Conservation (phyloP, 2,888 invertebrate species). For the Gisinianus flammeolus region DNA sequence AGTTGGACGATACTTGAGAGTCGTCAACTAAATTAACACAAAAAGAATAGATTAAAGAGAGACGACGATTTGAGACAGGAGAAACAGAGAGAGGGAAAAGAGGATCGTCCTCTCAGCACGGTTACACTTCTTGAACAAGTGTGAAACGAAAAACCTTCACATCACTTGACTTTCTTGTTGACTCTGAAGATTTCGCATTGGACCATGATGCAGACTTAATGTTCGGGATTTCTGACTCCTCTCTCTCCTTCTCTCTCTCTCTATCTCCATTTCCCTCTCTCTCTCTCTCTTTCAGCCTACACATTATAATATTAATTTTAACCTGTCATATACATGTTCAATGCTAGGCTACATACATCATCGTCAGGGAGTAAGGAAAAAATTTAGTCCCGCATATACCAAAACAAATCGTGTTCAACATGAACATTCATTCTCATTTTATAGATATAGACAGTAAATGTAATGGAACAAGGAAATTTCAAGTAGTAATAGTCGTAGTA, state of each 20-base stretch:
- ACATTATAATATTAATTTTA: neutral
- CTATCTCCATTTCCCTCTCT: neutral
- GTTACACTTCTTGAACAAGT: constrained; percentile 35
- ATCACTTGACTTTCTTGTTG: constrained; percentile 36
- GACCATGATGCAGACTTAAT: constrained; percentile 26
- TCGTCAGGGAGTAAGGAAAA: neutral
- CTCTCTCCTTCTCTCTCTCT: neutral
- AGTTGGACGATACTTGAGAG: too few species aligned
- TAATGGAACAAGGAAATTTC: too few species aligned
- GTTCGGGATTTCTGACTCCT: constrained; percentile 11
- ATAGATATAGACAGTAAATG: too few species aligned
- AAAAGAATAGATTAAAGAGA: neutral
- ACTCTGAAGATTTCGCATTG: constrained; percentile 38
- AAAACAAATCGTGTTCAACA: neutral
- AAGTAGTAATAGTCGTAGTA: too few species aligned
- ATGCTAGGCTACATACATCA: neutral
- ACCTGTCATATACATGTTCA: neutral
- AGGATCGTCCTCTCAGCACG: constrained; percentile 29
- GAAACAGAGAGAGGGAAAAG: neutral
- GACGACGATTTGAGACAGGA: neutral
- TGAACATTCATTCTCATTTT: neutral
- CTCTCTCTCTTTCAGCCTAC: neutral
- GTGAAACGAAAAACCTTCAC: constrained; percentile 36
- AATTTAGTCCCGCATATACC: neutral
- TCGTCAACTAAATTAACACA: too few species aligned